These are phyloP conservation scores for Zootermopsis nevadensis DNA, from an alignment of 2,888 invertebrate genomes.

Conservation along the genomic window DNA sequence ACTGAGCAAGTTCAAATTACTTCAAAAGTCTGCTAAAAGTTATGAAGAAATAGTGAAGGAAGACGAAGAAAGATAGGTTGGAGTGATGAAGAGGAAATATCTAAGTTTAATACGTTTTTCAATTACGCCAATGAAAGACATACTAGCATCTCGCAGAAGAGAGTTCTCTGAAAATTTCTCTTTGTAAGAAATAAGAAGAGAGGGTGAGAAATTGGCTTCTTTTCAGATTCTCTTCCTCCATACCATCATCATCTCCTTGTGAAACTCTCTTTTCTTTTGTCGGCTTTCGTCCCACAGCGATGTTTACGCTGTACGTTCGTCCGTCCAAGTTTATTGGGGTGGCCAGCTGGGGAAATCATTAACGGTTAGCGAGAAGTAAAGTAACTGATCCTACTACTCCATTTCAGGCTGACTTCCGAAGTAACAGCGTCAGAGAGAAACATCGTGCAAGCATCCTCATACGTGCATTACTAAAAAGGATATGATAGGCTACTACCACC, in stretches of 20 bases:
- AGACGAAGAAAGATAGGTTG: neutral
- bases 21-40: constrained; percentile 29
- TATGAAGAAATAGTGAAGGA: constrained; percentile 28
- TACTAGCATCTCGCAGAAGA: constrained; percentile 34
- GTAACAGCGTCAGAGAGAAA: no score
- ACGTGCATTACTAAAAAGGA: no score
- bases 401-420: neutral
- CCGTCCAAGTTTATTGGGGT: neutral
- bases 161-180: constrained; percentile 31
- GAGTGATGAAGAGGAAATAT: constrained; percentile 43
- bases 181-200: constrained; percentile 35
- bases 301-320: constrained; percentile 6
- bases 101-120: constrained; percentile 44
- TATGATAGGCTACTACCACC: no score
- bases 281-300: constrained; percentile 9
- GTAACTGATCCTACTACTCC: neutral
- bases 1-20: constrained; percentile 25
- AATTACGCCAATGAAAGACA: constrained; percentile 33
- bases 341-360: constrained; percentile 33
- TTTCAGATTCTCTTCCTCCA: constrained; percentile 8
- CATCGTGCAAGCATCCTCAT: no score
- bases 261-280: constrained; percentile 23
- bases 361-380: constrained; percentile 7
- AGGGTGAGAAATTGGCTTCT: constrained; percentile 24
- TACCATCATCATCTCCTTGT: neutral